Evolutionary conservation across 2,888 invertebrate species (phyloP).

Genomic region (Azorinus chamasolen): DNA sequence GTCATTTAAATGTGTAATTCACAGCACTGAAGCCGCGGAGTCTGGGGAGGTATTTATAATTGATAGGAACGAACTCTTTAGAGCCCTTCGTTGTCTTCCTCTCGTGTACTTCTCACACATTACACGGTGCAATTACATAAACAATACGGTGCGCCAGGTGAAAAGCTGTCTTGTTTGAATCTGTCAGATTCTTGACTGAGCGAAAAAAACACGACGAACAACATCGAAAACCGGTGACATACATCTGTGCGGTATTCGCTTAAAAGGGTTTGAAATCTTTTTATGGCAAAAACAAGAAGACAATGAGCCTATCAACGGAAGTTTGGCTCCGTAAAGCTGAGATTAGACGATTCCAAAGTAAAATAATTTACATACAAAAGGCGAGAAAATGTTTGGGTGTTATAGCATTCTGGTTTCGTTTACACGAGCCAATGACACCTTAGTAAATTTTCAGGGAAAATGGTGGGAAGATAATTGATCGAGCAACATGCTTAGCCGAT

Average conservation of each 20-base stretch:
- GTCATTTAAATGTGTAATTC: conserved; percentile 3
- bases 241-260: conserved; percentile 26
- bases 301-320: no score
- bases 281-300: background rate
- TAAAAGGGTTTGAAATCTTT: background rate
- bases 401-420: no score
- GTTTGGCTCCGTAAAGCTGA: no score
- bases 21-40: conserved; percentile 2
- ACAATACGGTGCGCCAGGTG: conserved; percentile 22
- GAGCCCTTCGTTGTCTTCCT: conserved; percentile 4
- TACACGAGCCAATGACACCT: no score
- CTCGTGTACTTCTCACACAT: conserved; percentile 4
- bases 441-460: no score
- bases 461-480: no score
- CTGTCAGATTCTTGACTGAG: conserved; percentile 20
- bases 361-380: no score
- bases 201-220: conserved; percentile 25
- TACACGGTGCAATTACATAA: conserved; percentile 16
- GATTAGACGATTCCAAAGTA: no score
- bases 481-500: no score
- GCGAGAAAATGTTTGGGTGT: no score
- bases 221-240: conserved; percentile 24
- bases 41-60: conserved; percentile 13
- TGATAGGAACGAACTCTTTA: conserved; percentile 15
- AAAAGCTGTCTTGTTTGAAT: conserved; percentile 16